Conservation (phyloP, 2,113 vertebrate genomes). For the Psophia crepitans region DNA sequence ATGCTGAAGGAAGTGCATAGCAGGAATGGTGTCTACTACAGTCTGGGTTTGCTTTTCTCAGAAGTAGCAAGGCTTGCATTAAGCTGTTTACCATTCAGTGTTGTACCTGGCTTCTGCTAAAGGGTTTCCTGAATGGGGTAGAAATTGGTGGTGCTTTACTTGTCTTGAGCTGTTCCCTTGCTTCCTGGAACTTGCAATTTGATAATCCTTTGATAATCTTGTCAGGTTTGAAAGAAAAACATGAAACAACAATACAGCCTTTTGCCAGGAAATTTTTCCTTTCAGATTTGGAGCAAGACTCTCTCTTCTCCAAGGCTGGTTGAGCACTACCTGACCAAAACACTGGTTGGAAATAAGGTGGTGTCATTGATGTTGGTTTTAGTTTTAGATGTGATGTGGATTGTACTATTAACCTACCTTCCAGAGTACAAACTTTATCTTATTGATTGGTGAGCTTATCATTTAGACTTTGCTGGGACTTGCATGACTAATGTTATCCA, state of each 20-base stretch:
- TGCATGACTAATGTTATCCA: not conserved
- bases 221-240: not conserved
- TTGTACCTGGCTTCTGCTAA: not conserved
- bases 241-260: not conserved
- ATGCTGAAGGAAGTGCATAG: not conserved
- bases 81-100: not conserved
- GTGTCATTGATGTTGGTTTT: not conserved
- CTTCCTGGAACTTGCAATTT: not conserved
- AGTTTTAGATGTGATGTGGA: not conserved
- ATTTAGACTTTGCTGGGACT: not conserved
- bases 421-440: constrained; percentile 23
- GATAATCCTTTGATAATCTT: not conserved
- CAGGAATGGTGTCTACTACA: not conserved
- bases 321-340: not conserved
- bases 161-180: not conserved
- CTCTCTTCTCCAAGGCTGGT: not conserved
- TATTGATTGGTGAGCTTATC: constrained; percentile 11
- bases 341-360: not conserved
- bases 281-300: not conserved
- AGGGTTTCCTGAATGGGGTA: not conserved
- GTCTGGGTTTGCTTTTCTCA: not conserved
- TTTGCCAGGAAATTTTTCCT: not conserved
- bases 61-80: not conserved
- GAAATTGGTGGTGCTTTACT: not conserved
- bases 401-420: constrained; percentile 44